Conservation (phyloP, 1,140 invertebrate genomes). For the Ceratosolen fusciceps region DNA sequence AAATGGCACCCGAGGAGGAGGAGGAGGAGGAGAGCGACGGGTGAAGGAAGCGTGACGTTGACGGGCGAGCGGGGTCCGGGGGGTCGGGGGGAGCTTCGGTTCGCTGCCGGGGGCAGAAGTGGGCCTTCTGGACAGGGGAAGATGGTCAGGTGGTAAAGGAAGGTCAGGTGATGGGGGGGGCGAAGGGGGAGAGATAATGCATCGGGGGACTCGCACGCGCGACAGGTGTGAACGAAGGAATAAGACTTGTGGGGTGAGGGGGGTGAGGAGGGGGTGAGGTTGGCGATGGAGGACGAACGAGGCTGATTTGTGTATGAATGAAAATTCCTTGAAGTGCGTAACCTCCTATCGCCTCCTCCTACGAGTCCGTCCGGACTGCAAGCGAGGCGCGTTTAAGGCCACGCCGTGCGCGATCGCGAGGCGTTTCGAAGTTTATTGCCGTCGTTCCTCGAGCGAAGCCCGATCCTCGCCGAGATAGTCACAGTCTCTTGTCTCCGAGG, state of each 20-base stretch:
- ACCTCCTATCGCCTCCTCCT: too few species aligned
- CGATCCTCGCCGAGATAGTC: constrained; percentile 35
- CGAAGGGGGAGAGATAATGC: neutral
- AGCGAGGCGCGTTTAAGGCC: constrained; percentile 7
- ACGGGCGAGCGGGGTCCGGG: neutral
- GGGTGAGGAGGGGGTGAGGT: neutral
- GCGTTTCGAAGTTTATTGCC: constrained; percentile 40
- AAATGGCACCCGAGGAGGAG: neutral
- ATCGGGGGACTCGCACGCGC: neutral
- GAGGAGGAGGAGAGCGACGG: neutral
- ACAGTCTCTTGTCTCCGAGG: constrained; percentile 32
- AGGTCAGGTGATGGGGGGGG: too few species aligned
- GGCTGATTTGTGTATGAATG: constrained; percentile 43
- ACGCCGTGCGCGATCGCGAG: neutral
- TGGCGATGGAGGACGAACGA: neutral
- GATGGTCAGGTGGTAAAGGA: too few species aligned
- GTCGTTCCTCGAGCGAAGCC: constrained; percentile 12
- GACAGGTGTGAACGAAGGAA: constrained; percentile 33
- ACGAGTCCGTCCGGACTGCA: neutral
- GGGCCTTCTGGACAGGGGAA: neutral
- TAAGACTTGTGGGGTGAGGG: neutral
- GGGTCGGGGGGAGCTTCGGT: neutral
- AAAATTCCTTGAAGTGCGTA: constrained; percentile 4
- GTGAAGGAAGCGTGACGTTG: constrained; percentile 37
- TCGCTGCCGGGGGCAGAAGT: neutral